Conservation (phyloP, 2,797 vertebrate species). For the Harpagifer antarcticus region DNA sequence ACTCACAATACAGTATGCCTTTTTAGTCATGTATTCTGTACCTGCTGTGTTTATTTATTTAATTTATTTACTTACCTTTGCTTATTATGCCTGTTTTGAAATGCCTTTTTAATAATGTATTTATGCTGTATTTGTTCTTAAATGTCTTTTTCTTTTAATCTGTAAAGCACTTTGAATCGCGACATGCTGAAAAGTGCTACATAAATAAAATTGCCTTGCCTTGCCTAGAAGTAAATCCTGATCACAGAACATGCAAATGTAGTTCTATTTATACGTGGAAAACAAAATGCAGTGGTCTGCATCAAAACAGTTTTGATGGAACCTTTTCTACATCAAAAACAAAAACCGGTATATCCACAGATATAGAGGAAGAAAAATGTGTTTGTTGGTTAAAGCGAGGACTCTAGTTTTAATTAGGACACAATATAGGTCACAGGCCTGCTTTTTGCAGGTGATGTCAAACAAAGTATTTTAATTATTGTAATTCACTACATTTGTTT, state of each 20-base stretch:
- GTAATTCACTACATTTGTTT: background rate
- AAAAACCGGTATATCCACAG: background rate
- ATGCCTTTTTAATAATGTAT: too few species aligned
- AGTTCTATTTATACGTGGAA: background rate
- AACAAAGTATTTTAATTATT: background rate
- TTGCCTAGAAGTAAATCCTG: background rate
- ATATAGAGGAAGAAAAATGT: background rate
- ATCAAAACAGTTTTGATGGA: conserved; percentile 9
- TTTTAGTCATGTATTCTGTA: too few species aligned
- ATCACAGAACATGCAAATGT: background rate
- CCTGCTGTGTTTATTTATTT: too few species aligned
- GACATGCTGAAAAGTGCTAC: too few species aligned
- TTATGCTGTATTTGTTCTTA: too few species aligned
- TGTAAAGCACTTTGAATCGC: too few species aligned
- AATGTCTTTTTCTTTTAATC: too few species aligned
- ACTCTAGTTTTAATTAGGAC: background rate
- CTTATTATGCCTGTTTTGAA: too few species aligned
- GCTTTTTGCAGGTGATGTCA: background rate
- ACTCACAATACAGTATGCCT: too few species aligned
- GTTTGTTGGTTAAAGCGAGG: background rate
- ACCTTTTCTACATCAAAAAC: background rate
- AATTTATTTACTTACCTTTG: too few species aligned
- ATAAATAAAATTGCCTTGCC: too few species aligned
- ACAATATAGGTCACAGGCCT: background rate
- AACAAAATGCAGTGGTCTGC: background rate